phyloP scores from a whole-genome alignment of 2,888 invertebrate genomes.

The Atrina japonica region DNA sequence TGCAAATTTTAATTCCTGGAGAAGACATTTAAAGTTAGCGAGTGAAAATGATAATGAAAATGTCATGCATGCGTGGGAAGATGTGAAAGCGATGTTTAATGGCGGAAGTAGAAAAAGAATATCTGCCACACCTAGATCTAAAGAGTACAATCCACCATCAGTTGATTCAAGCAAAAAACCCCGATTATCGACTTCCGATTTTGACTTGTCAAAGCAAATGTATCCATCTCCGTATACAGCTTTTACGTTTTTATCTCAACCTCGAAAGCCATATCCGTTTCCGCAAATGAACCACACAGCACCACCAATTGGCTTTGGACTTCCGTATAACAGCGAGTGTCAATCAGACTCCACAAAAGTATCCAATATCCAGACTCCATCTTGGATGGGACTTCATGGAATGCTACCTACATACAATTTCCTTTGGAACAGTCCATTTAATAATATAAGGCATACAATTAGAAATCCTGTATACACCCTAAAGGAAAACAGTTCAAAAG shows the following conservation, averaged over 20 bases:
- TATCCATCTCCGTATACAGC: slow-evolving; percentile 57
- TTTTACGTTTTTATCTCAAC: slow-evolving; percentile 59
- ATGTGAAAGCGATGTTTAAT: slow-evolving; percentile 99
- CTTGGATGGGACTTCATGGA: slow-evolving; percentile 33
- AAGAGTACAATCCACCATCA: neutral
- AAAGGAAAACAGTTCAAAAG: slow-evolving; percentile 8
- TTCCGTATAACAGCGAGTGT: slow-evolving; percentile 54
- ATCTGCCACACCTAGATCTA: slow-evolving; percentile 45
- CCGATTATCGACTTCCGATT: slow-evolving; percentile 43
- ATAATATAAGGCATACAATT: slow-evolving; percentile 15
- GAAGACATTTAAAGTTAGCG: slow-evolving; percentile 93
- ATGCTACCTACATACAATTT: slow-evolving; percentile 64
- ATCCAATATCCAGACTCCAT: slow-evolving; percentile 16
- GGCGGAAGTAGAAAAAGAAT: slow-evolving; percentile 93
- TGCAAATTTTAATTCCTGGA: slow-evolving; percentile 99
- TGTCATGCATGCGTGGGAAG: slow-evolving; percentile 91
- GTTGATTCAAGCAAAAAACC: slow-evolving; percentile 46
- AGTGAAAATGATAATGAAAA: slow-evolving; percentile 79
- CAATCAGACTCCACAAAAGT: slow-evolving; percentile 44
- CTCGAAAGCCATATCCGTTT: slow-evolving; percentile 58
- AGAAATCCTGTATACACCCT: slow-evolving; percentile 28
- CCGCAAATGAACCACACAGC: slow-evolving; percentile 45
- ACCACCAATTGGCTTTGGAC: slow-evolving; percentile 53
- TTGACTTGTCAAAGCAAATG: slow-evolving; percentile 45
- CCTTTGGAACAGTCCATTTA: slow-evolving; percentile 60